Conservation (phyloP, 2,113 vertebrate species). For the Tragelaphus strepsiceros region DNA sequence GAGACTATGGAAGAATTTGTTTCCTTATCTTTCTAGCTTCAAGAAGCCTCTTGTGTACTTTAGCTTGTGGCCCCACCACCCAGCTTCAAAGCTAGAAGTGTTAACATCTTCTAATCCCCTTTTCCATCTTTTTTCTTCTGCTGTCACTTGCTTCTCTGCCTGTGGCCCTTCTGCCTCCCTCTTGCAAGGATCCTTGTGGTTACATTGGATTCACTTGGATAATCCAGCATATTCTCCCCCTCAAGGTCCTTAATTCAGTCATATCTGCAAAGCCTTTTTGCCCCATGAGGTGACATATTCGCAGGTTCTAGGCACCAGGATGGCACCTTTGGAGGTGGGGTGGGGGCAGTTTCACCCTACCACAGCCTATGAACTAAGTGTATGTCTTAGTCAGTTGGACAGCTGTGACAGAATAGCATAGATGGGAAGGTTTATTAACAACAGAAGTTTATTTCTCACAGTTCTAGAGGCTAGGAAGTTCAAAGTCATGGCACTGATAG, state of each 20-base stretch:
- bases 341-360: background rate
- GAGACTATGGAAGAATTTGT: background rate
- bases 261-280: background rate
- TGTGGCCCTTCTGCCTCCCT: background rate
- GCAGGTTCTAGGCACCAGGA: background rate
- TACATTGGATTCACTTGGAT: background rate
- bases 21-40: background rate
- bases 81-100: background rate
- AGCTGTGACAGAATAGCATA: background rate
- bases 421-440: background rate
- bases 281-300: background rate
- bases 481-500: background rate
- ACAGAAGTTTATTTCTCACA: background rate
- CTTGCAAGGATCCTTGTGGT: background rate
- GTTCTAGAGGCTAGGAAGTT: background rate
- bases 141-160: background rate
- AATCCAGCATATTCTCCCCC: background rate
- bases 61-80: background rate
- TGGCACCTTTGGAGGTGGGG: background rate
- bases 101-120: background rate
- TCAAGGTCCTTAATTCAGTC: background rate
- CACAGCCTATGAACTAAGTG: background rate
- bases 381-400: background rate
- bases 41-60: background rate
- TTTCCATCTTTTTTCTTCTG: background rate